Base-by-base conservation (phyloP, 2,113 vertebrate species). In the Trematocara macrostoma region DNA sequence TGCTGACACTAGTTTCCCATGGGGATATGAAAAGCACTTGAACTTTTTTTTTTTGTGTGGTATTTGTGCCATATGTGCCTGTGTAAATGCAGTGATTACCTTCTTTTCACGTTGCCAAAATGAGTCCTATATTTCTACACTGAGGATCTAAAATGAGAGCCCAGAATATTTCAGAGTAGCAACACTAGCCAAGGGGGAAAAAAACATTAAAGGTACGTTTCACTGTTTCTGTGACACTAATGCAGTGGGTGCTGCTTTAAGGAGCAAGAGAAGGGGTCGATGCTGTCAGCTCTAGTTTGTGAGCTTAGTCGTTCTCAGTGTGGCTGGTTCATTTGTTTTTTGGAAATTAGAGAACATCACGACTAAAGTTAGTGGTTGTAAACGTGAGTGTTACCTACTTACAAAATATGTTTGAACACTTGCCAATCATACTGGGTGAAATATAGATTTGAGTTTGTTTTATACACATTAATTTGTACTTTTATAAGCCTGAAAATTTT, bases 21-120 rank as follows among this genome's bases (percentile, higher is more conserved):
- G 7, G 3, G 76, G n/a, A n/a, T 79, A 11, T 11, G 55, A 2
- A 71, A 14, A 81, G 74, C 55, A 88, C 83, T 61, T 56, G 64
- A 79, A 79, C 3, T 7, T 8, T 57, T 64, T 47, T 18, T 16
- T 51, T 38, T 18, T 45, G 42, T 14, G 31, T 10, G 69, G 42
- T 18, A 34, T 80, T 47, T 6, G 79, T 90, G 42, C 61, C 49
- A 52, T 61, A 71, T 49, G 79, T 87, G 78, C 57, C 82, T 71
- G 35, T 84, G 47, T 64, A 55, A 79, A 78, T 81, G 20, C 55
- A 78, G 16, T 26, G 3, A 26, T 31, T 53, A 6, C 42, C 8
- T 5, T 3, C 18, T 26, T 82, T 74, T 89, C 56, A 53, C 56
- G 57, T 82, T 93, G 90, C 92, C 88, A 90, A 89, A 89, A 76